These are phyloP conservation scores for Meandrina meandrites DNA, from an alignment of 92 coral and sea anemone genomes.

Conservation along the genomic window DNA sequence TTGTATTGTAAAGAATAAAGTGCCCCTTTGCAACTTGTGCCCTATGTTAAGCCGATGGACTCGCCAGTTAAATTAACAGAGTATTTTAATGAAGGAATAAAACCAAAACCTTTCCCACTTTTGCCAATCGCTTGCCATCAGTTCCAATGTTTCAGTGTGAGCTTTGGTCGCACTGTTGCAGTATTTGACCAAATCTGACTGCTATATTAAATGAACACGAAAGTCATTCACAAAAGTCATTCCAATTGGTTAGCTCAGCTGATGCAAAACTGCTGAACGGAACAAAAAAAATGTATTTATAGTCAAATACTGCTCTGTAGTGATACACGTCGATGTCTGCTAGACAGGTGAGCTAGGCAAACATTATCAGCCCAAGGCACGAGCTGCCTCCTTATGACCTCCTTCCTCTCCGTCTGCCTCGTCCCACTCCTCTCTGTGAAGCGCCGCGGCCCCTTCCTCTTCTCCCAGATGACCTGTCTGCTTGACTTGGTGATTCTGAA, in stretches of 20 bases:
- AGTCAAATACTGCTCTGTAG: too few relatives aligned
- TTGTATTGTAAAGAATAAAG: too few relatives aligned
- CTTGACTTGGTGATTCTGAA: slow-evolving; percentile 13
- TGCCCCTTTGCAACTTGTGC: too few relatives aligned
- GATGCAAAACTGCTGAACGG: neutral
- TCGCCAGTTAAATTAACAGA: too few relatives aligned
- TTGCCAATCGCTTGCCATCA: too few relatives aligned
- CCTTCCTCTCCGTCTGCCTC: slow-evolving; percentile 16
- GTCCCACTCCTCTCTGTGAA: slow-evolving; percentile 15
- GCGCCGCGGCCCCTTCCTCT: slow-evolving; percentile 34
- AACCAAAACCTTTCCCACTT: neutral
- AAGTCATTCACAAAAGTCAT: neutral
- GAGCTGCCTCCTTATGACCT: neutral
- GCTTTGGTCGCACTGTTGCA: neutral
- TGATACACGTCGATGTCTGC: neutral
- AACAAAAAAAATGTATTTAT: too few relatives aligned
- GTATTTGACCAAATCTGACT: neutral
- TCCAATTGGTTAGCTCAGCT: neutral
- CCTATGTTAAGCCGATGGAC: too few relatives aligned
- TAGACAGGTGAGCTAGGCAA: too few relatives aligned
- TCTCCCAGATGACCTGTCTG: neutral
- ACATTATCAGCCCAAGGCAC: neutral
- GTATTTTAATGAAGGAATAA: too few relatives aligned
- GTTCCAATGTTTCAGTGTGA: too few relatives aligned
- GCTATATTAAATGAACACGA: too few relatives aligned